Conservation (phyloP, 2,888 invertebrate species). For the Apoderus coryli region DNA sequence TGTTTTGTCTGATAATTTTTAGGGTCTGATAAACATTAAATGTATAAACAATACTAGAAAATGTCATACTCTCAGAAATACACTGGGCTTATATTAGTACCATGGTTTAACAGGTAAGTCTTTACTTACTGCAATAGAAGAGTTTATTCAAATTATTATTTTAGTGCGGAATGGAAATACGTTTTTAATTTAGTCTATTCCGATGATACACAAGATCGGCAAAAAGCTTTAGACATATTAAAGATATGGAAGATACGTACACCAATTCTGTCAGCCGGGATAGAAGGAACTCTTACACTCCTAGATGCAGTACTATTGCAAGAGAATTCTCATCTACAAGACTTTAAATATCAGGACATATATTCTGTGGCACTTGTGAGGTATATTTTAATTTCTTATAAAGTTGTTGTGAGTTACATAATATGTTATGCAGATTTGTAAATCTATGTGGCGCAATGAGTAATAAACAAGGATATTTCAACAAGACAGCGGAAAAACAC, state of each 20-base stretch:
- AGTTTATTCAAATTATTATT: too few species aligned
- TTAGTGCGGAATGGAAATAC: conserved; percentile 38
- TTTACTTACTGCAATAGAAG: neutral
- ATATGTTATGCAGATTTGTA: conserved; percentile 25
- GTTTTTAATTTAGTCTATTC: conserved; percentile 37
- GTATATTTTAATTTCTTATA: conserved; percentile 26
- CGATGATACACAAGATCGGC: conserved; percentile 26
- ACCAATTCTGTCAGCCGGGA: conserved; percentile 41
- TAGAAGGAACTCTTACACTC: conserved; percentile 44
- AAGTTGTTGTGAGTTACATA: too few species aligned
- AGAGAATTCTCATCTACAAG: conserved; percentile 26
- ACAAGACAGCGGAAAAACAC: conserved; percentile 45
- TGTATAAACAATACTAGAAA: too few species aligned
- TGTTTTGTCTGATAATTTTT: too few species aligned
- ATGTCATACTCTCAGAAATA: conserved; percentile 30
- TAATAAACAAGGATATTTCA: conserved; percentile 28
- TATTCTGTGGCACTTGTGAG: conserved; percentile 51
- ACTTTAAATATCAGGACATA: conserved; percentile 39
- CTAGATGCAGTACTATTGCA: conserved; percentile 37
- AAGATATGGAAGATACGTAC: conserved; percentile 43
- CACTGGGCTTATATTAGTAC: conserved; percentile 27
- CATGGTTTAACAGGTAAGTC: conserved; percentile 31
- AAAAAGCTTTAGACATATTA: conserved; percentile 35
- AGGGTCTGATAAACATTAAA: too few species aligned
- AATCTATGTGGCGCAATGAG: conserved; percentile 29